Evolutionary conservation across 2,888 invertebrate genomes (phyloP).

Genomic region (Phrixothrix hirtus): DNA sequence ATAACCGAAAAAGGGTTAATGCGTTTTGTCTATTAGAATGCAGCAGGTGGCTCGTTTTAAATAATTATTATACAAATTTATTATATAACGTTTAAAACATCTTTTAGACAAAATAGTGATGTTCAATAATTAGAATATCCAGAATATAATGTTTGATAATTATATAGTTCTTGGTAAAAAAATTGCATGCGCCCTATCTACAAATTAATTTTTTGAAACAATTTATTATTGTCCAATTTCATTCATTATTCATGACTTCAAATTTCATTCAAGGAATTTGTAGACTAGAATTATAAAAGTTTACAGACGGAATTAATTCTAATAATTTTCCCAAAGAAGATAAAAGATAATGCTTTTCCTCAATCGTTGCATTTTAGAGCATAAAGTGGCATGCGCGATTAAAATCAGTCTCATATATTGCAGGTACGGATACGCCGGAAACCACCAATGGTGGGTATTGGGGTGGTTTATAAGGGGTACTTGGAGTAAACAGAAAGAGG

Average conservation of each 20-base stretch:
- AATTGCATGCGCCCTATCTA: background rate
- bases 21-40: too few relatives aligned
- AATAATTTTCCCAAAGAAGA: too few relatives aligned
- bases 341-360: conserved; percentile 11
- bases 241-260: background rate
- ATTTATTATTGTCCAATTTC: background rate
- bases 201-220: background rate
- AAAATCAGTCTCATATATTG: conserved; percentile 39
- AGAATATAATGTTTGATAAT: too few relatives aligned
- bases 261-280: background rate
- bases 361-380: conserved; percentile 16
- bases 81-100: too few relatives aligned
- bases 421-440: conserved; percentile 48
- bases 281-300: too few relatives aligned
- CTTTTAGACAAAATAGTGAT: too few relatives aligned
- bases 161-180: background rate
- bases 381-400: conserved; percentile 33
- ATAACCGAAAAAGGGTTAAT: too few relatives aligned
- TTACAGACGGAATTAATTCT: too few relatives aligned
- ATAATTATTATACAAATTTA: too few relatives aligned
- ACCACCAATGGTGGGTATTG: conserved; percentile 46
- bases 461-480: conserved; percentile 36
- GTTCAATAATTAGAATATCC: too few relatives aligned
- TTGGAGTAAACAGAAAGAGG: conserved; percentile 45
- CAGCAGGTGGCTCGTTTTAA: too few relatives aligned